Percentiles rank a stretch among this genome's conserved stretches.
Evolutionary conservation across 2,113 vertebrate genomes (phyloP).

Genomic region (Antidorcas marsupialis): DNA sequence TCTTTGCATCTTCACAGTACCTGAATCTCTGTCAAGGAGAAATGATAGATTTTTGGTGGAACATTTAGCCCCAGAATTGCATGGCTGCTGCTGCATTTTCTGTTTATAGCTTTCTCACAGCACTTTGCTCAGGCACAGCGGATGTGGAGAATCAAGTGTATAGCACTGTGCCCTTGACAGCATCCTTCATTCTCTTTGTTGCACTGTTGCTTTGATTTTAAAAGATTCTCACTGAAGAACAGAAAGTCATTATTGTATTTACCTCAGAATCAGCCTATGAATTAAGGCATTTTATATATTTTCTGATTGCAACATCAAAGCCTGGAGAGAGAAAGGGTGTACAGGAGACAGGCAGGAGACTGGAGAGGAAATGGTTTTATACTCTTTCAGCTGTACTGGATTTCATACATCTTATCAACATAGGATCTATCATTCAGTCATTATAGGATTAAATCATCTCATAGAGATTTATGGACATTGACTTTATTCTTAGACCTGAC

Average conservation of each 20-base stretch:
- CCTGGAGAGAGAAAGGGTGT: not conserved
- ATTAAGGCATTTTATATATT: not conserved
- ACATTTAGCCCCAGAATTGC: not conserved
- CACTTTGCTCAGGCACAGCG: not conserved
- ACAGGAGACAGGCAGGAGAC: not conserved
- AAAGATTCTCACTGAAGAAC: not conserved
- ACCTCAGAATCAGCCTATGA: not conserved
- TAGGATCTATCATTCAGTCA: not conserved
- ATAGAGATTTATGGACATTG: not conserved
- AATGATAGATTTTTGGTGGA: not conserved
- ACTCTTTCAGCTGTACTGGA: not conserved
- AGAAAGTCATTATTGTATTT: not conserved
- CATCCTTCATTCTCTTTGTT: not conserved
- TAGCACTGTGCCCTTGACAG: not conserved
- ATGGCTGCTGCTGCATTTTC: not conserved
- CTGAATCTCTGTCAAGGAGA: not conserved
- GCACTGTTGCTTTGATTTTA: not conserved
- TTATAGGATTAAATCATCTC: not conserved
- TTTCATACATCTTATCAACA: not conserved
- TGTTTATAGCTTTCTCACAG: not conserved
- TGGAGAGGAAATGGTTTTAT: not conserved
- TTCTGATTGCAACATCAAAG: not conserved
- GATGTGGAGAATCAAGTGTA: not conserved
- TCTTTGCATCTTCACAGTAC: not conserved
- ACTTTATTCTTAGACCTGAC: not conserved